phyloP scores from a whole-genome alignment of 2,888 invertebrate species.

The Criorhina ranunculi region DNA sequence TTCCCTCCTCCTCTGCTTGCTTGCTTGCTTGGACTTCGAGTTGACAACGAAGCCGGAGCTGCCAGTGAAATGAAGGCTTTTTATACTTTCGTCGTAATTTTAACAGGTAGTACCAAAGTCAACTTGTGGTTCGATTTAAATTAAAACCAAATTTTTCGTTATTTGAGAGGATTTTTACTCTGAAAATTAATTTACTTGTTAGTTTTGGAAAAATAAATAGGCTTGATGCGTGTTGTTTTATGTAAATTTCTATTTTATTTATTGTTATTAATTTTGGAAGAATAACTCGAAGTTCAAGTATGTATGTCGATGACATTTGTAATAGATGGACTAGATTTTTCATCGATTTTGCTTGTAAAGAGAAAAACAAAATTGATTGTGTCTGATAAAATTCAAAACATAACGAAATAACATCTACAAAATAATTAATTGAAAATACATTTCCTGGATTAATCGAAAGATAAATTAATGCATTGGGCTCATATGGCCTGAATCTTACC shows the following conservation, averaged over 20 bases:
- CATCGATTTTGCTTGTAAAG: too few species aligned
- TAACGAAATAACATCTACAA: too few species aligned
- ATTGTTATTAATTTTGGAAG: neutral
- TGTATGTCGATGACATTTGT: conserved; percentile 19
- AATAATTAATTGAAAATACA: too few species aligned
- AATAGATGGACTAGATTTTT: conserved; percentile 61
- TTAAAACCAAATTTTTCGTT: neutral
- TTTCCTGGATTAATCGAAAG: too few species aligned
- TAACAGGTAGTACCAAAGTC: conserved; percentile 77
- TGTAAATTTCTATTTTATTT: neutral
- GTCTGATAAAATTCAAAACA: too few species aligned
- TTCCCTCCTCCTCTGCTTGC: conserved; percentile 46
- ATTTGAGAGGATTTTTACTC: neutral
- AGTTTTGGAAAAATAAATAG: conserved; percentile 4
- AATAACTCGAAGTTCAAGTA: neutral
- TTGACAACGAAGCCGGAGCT: conserved; percentile 80
- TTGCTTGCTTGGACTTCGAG: conserved; percentile 75
- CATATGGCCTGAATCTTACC: too few species aligned
- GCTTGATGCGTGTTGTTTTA: neutral
- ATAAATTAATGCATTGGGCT: too few species aligned
- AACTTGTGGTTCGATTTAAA: conserved; percentile 50
- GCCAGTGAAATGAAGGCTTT: conserved; percentile 79
- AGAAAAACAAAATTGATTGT: too few species aligned
- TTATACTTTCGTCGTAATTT: conserved; percentile 81
- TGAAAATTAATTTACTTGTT: neutral